Evolutionary conservation across 2,888 invertebrate genomes (phyloP).

Genomic region (Apamea anceps): DNA sequence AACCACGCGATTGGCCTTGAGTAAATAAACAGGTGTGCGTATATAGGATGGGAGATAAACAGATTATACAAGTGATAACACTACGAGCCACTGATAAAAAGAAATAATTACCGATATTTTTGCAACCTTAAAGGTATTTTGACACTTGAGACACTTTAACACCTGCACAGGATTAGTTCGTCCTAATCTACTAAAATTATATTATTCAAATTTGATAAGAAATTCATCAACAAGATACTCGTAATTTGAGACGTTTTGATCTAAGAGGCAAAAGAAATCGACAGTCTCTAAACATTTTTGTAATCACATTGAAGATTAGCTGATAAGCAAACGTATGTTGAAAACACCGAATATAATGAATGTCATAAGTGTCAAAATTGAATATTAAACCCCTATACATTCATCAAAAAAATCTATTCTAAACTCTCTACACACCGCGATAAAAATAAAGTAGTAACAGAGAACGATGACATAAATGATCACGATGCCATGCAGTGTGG

Average conservation of each 20-base stretch:
- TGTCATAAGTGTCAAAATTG: background rate
- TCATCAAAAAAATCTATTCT: background rate
- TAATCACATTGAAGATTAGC: constrained; percentile 49
- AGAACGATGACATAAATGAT: constrained; percentile 72
- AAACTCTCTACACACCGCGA: constrained; percentile 25
- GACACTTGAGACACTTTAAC: background rate
- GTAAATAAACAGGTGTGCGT: constrained; percentile 51
- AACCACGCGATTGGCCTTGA: constrained; percentile 15
- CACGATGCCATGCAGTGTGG: constrained; percentile 72
- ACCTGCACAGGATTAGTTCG: constrained; percentile 12
- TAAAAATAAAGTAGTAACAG: constrained; percentile 52
- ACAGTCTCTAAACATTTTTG: constrained; percentile 11
- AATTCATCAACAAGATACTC: constrained; percentile 35
- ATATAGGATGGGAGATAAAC: constrained; percentile 43
- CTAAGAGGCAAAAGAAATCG: constrained; percentile 22
- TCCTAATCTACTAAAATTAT: constrained; percentile 8
- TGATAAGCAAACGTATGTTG: constrained; percentile 38
- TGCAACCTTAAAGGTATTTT: constrained; percentile 2
- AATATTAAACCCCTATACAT: background rate
- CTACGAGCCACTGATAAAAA: constrained; percentile 31
- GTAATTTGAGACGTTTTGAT: constrained; percentile 13
- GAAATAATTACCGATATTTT: constrained; percentile 28
- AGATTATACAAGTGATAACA: constrained; percentile 52
- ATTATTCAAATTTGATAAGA: constrained; percentile 15
- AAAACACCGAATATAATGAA: constrained; percentile 8